phyloP scores from a whole-genome alignment of 2,797 vertebrate species.

The Spinus pinus region DNA sequence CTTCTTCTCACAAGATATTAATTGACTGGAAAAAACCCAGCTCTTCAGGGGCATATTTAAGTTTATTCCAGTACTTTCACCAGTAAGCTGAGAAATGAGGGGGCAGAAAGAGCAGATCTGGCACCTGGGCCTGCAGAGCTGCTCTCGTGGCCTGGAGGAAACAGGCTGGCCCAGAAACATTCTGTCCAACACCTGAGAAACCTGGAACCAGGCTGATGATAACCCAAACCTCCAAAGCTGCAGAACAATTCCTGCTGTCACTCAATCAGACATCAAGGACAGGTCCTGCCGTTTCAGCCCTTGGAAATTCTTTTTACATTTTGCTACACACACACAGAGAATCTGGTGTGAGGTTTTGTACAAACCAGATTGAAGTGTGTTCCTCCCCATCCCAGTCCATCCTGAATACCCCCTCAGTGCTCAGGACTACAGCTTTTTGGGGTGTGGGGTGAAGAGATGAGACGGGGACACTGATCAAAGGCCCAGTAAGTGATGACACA shows the following conservation, averaged over 20 bases:
- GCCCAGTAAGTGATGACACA: rapidly evolving
- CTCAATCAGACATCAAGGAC: background rate
- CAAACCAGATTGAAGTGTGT: background rate
- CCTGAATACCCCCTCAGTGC: rapidly evolving
- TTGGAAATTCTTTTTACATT: background rate
- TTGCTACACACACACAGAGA: rapidly evolving
- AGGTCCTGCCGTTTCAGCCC: background rate
- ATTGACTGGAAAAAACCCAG: rapidly evolving
- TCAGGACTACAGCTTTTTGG: background rate
- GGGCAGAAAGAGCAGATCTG: background rate
- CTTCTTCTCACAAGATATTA: background rate
- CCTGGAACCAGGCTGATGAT: background rate
- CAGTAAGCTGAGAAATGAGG: background rate
- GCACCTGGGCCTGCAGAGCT: background rate
- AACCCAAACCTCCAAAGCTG: background rate
- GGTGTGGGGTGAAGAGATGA: background rate
- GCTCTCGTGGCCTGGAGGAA: background rate
- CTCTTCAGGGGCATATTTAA: background rate
- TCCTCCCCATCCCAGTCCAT: rapidly evolving
- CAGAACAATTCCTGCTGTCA: background rate
- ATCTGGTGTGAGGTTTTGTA: background rate
- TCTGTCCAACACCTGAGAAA: background rate
- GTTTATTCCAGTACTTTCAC: background rate
- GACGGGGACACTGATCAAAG: rapidly evolving
- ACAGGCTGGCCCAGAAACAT: rapidly evolving